Evolutionary conservation across 2,888 invertebrate genomes (phyloP), one percentile per base, ranked within the genome.

Genomic region (Hydropsyche betteni): DNA sequence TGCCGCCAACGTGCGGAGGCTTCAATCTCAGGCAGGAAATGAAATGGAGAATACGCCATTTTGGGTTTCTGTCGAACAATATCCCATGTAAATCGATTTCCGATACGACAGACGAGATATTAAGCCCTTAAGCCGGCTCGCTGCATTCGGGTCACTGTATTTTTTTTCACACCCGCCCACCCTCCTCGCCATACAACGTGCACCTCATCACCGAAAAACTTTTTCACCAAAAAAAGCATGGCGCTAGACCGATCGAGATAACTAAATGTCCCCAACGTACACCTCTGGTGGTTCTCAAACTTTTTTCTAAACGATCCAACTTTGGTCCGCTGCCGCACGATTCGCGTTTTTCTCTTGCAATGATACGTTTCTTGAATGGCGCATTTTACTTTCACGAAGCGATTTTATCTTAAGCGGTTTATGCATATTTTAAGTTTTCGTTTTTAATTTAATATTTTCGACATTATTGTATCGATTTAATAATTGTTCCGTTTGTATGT

Each of bases 11-110:
- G 55, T 75, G 58, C 76, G 58, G 34, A 53, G 34, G 75, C 69
- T 69, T 68, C 76, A 76, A 78, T 76, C 76, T 76, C 74, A 72
- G 75, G 33, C 72, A 69, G 75, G 75, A 75, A 75, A 75, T 75
- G 75, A 61, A 70, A 74, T 74, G 53, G 69, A 52, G 74, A 34
- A 74, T 69, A 53, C 69, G 69, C 69, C 69, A 69, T 55, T 55
- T 55, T 36, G 75, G 69, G 44, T 69, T 69, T 64, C 33, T 34
- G 52, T 34, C 53, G 58, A 75, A 70, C 75, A 75, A 75, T 75
- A 70, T 75, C 70, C 70, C 33, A 69, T 70, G 64, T 55, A 75
- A 64, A 75, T 70, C 72, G 78, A 78, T 78, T 76, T 75, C 78
- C 78, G 76, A 76, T 76, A 74, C 73, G 76, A 34, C 51, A 36